Percentiles rank a stretch among this genome's conserved stretches.
Evolutionary conservation across 2,888 invertebrate genomes (phyloP).

Genomic region (Chrysomela aeneicollis): DNA sequence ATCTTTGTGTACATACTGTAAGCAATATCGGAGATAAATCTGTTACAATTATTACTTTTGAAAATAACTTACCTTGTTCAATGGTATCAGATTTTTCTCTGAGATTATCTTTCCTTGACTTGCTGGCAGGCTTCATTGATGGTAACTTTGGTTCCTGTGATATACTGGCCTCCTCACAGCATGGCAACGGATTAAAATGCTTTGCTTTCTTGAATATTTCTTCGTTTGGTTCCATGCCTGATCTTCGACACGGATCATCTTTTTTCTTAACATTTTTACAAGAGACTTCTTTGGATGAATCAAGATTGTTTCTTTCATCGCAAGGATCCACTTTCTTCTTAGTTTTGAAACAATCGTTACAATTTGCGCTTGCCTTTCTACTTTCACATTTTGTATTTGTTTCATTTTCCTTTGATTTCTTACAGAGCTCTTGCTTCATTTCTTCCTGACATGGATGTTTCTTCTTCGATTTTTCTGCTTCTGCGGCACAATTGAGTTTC

Average conservation of each 20-base stretch:
- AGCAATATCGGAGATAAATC: not conserved
- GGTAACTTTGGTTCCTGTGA: conserved; percentile 11
- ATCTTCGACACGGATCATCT: not conserved
- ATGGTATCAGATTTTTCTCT: not conserved
- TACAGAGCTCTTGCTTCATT: conserved; percentile 34
- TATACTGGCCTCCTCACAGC: conserved; percentile 3
- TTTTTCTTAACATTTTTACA: not conserved
- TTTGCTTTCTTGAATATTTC: conserved; percentile 20
- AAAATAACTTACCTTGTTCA: not conserved
- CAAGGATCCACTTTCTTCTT: not conserved
- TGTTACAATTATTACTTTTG: not conserved
- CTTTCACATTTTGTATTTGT: not conserved
- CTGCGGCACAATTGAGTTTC: not conserved
- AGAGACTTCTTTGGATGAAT: not conserved
- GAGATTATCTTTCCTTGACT: not conserved
- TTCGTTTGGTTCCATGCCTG: conserved; percentile 6
- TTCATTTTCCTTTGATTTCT: conserved; percentile 20
- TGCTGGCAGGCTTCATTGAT: conserved; percentile 16
- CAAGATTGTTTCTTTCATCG: not conserved
- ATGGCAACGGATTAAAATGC: conserved; percentile 2
- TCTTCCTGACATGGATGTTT: conserved; percentile 34
- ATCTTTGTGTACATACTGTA: conserved; percentile 19
- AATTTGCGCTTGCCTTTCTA: not conserved
- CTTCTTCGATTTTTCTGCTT: not conserved
- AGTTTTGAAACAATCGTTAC: not conserved